Percentiles rank a stretch among this genome's conserved stretches.
Evolutionary conservation across 2,113 vertebrate genomes (phyloP).

Genomic region (Pachyramphus minor): DNA sequence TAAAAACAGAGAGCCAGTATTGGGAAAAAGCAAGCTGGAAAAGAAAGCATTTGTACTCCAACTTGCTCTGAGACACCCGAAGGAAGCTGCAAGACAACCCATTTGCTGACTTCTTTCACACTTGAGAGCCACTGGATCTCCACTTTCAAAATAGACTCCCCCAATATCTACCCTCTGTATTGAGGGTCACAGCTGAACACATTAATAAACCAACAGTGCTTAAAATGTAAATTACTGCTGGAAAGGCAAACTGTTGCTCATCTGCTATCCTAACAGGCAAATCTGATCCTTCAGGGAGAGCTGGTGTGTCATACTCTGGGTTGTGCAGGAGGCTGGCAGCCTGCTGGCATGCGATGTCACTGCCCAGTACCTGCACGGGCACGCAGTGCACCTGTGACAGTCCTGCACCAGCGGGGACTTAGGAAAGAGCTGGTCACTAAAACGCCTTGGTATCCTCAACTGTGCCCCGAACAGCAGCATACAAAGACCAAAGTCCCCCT

Average conservation of each 20-base stretch:
- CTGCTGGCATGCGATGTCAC: rapidly evolving
- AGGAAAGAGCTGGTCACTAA: not conserved
- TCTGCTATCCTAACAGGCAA: not conserved
- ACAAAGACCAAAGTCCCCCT: not conserved
- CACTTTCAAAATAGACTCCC: rapidly evolving
- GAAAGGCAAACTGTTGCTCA: not conserved
- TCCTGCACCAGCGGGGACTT: rapidly evolving
- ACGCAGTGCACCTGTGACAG: not conserved
- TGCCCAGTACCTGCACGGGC: rapidly evolving
- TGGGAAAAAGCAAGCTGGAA: not conserved
- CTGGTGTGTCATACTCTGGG: rapidly evolving
- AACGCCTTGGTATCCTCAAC: not conserved
- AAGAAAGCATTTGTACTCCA: not conserved
- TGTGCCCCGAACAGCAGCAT: not conserved
- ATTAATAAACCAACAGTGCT: not conserved
- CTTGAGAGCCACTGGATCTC: not conserved
- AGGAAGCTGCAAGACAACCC: not conserved
- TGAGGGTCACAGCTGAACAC: rapidly evolving
- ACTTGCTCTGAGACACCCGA: not conserved
- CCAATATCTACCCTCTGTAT: rapidly evolving
- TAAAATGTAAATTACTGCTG: not conserved
- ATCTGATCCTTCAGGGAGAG: not conserved
- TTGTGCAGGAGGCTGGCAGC: not conserved
- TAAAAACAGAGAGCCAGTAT: not conserved
- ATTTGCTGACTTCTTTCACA: not conserved